These are phyloP conservation scores for Anabas testudineus DNA, from an alignment of 2,797 vertebrate genomes.

Conservation along the genomic window DNA sequence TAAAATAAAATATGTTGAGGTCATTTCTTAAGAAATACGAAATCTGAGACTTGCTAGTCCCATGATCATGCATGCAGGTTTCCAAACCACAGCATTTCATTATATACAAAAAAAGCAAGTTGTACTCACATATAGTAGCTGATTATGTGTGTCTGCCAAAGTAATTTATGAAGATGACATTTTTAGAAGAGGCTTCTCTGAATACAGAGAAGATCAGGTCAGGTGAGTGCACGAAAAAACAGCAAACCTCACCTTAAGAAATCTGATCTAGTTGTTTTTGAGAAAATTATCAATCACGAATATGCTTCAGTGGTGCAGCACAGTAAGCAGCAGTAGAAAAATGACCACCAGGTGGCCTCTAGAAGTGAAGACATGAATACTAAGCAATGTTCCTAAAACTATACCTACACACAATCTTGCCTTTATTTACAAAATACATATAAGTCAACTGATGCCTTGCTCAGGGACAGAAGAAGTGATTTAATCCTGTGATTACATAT, in stretches of 20 bases:
- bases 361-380: neutral
- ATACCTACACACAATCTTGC: no score
- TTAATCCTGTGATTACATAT: neutral
- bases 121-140: no score
- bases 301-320: neutral
- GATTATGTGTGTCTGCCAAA: neutral
- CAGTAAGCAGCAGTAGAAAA: neutral
- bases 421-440: no score
- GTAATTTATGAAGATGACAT: conserved; percentile 12
- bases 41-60: no score
- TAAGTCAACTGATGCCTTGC: no score
- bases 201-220: no score
- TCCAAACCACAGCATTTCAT: no score
- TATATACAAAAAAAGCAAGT: no score
- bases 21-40: neutral
- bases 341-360: neutral
- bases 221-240: neutral
- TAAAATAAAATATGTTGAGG: conserved; percentile 16
- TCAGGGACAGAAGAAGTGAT: neutral
- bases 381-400: no score
- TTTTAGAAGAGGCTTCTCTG: neutral
- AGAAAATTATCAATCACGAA: neutral
- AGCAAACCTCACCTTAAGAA: no score
- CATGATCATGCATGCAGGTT: no score
- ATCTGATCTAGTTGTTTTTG: no score